These are phyloP conservation scores for Aphelenchoides bicaudatus DNA, from an alignment of 2,888 invertebrate genomes.

Conservation along the genomic window DNA sequence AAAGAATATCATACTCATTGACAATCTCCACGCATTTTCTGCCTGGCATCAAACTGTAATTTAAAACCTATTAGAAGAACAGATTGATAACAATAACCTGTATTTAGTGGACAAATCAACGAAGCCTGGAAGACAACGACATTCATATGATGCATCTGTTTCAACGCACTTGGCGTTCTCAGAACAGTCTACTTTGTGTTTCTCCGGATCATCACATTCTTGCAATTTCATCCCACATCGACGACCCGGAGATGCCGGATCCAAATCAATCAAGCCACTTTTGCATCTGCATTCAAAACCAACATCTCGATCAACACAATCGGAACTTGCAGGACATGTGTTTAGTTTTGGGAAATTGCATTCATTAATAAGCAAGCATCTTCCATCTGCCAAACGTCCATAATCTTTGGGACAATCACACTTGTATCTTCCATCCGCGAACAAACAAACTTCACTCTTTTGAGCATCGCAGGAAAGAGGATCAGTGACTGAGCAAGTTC, in stretches of 20 bases:
- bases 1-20: constrained; percentile 57
- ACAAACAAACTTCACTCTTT: constrained; percentile 49
- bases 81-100: too few species aligned
- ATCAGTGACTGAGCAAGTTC: constrained; percentile 53
- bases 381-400: constrained; percentile 22
- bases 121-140: constrained; percentile 27
- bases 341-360: constrained; percentile 37
- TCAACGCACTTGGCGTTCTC: constrained; percentile 52
- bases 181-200: constrained; percentile 53
- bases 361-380: constrained; percentile 21
- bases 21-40: constrained; percentile 41
- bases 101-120: constrained; percentile 29
- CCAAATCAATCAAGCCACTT: constrained; percentile 47
- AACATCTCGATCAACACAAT: constrained; percentile 40
- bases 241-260: constrained; percentile 53
- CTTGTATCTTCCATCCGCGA: constrained; percentile 17
- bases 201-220: constrained; percentile 42
- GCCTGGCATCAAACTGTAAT: constrained; percentile 34
- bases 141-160: constrained; percentile 36
- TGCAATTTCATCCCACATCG: constrained; percentile 50
- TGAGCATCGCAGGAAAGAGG: constrained; percentile 49
- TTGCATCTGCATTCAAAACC: constrained; percentile 52
- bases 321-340: constrained; percentile 44
- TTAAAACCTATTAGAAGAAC: too few species aligned
- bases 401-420: constrained; percentile 28